A percentile compares a stretch with the other conserved stretches of the same genome.
Conservation (phyloP, 2,888 invertebrate species). For the Dione juno region DNA sequence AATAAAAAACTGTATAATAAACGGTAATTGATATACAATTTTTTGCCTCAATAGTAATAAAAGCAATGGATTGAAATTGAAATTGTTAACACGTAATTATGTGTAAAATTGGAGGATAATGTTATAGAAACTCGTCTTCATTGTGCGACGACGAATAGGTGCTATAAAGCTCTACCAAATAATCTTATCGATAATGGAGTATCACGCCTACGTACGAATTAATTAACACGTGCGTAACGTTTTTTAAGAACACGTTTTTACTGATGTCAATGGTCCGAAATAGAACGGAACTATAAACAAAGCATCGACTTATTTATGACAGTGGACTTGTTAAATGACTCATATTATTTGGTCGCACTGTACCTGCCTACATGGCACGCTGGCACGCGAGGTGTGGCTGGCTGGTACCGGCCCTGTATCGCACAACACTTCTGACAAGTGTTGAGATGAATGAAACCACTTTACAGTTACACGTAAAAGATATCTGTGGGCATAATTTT, state of each 20-base stretch:
- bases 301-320: constrained; percentile 69
- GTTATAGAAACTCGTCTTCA: constrained; percentile 34
- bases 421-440: constrained; percentile 46
- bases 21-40: constrained; percentile 21
- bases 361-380: constrained; percentile 11
- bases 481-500: constrained; percentile 49
- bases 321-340: constrained; percentile 67
- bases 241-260: constrained; percentile 71
- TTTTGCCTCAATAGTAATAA: constrained; percentile 20
- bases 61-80: too few relatives aligned
- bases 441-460: constrained; percentile 50
- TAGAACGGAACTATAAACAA: constrained; percentile 72
- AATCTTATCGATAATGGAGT: constrained; percentile 76
- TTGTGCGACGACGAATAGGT: constrained; percentile 65
- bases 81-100: constrained; percentile 28
- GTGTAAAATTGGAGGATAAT: constrained; percentile 35
- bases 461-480: constrained; percentile 50
- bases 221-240: constrained; percentile 76
- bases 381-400: constrained; percentile 55
- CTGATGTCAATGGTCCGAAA: constrained; percentile 73
- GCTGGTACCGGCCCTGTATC: not conserved
- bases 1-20: not conserved
- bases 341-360: constrained; percentile 54
- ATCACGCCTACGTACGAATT: constrained; percentile 78
- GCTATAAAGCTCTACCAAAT: constrained; percentile 79